A percentile compares a stretch with the other conserved stretches of the same genome.
phyloP scores from a whole-genome alignment of 2,113 vertebrate genomes.

The Neolamprologus brichardi region DNA sequence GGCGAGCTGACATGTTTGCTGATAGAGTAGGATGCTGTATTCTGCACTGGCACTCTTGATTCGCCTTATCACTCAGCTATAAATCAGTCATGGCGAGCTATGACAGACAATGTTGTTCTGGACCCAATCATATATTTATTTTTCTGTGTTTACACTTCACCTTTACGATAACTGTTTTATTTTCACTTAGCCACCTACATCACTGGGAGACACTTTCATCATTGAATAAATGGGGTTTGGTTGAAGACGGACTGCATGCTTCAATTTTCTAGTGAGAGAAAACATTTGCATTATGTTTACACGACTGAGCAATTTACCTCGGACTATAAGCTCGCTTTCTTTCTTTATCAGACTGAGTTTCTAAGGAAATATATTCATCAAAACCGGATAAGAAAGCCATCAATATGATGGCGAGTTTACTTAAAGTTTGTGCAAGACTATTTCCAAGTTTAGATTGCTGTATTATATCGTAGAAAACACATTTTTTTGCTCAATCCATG shows the following conservation, averaged over 20 bases:
- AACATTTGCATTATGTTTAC: background rate
- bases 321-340: background rate
- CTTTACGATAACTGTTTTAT: slow-evolving; percentile 19
- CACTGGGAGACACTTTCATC: background rate
- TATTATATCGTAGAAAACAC: background rate
- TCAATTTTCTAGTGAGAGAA: background rate
- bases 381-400: background rate
- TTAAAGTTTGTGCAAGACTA: background rate
- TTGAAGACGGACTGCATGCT: background rate
- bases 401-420: background rate
- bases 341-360: background rate
- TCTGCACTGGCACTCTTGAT: slow-evolving; percentile 3
- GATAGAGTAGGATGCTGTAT: slow-evolving; percentile 11
- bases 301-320: background rate
- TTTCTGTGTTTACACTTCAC: slow-evolving; percentile 28
- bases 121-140: slow-evolving; percentile 34
- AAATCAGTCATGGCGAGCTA: slow-evolving; percentile 24
- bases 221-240: background rate
- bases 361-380: background rate
- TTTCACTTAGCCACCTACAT: slow-evolving; percentile 5
- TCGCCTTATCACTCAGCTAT: slow-evolving; percentile 15
- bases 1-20: slow-evolving; percentile 35
- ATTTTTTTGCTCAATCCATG: background rate
- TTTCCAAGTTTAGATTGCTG: background rate
- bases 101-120: slow-evolving; percentile 25